Evolutionary conservation across 2,888 invertebrate species (phyloP).

Genomic region (Protophormia terraenovae): DNA sequence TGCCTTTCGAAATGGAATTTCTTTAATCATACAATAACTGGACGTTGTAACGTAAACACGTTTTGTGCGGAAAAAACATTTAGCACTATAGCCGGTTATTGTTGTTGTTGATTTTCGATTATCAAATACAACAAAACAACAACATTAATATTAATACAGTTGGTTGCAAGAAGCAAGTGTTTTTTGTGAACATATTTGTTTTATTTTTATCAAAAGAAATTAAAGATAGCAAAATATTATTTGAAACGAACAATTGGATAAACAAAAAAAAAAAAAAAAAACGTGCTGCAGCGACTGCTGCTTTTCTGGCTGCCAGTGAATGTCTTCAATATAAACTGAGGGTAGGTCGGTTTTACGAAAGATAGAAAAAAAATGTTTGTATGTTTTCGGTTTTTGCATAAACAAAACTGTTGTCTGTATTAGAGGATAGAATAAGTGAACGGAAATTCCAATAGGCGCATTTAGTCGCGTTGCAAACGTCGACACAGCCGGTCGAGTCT

Average conservation of each 20-base stretch:
- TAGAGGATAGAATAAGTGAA: slow-evolving; percentile 25
- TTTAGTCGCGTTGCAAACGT: slow-evolving; percentile 67
- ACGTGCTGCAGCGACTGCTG: slow-evolving; percentile 24
- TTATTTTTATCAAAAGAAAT: background rate
- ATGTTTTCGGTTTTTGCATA: slow-evolving; percentile 8
- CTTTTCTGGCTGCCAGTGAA: background rate
- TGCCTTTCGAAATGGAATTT: slow-evolving; percentile 32
- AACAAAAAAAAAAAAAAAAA: slow-evolving; percentile 62
- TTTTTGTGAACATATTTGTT: slow-evolving; percentile 45
- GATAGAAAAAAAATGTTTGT: slow-evolving; percentile 23
- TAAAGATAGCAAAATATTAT: slow-evolving; percentile 18
- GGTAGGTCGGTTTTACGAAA: slow-evolving; percentile 66
- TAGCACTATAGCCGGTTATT: slow-evolving; percentile 10
- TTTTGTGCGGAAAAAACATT: slow-evolving; percentile 51
- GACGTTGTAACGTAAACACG: slow-evolving; percentile 64
- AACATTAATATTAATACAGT: slow-evolving; percentile 12
- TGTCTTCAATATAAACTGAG: slow-evolving; percentile 33
- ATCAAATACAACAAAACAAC: slow-evolving; percentile 5
- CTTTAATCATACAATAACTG: slow-evolving; percentile 64
- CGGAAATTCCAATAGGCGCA: slow-evolving; percentile 58
- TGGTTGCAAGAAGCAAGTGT: slow-evolving; percentile 57
- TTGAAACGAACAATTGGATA: slow-evolving; percentile 54
- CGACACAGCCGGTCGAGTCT: slow-evolving; percentile 60
- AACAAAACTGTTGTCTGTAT: slow-evolving; percentile 6
- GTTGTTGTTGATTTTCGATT: slow-evolving; percentile 3